phyloP scores from a whole-genome alignment of 2,888 invertebrate species.

The Lochmaea capreae region DNA sequence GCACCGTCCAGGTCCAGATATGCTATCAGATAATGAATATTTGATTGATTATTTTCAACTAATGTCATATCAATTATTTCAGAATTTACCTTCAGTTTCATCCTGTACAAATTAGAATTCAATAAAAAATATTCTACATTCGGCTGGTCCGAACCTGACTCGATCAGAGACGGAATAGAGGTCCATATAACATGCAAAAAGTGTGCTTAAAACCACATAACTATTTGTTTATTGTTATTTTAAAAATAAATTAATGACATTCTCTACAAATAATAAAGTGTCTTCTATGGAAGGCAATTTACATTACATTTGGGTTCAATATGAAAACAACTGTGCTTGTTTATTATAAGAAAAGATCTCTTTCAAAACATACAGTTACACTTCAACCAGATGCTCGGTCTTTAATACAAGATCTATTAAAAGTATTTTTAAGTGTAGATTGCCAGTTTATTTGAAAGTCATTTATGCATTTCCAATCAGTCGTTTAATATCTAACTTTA shows the following conservation, averaged over 20 bases:
- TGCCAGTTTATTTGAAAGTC: not conserved
- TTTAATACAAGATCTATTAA: not conserved
- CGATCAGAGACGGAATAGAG: not conserved
- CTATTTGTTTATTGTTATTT: slow-evolving; percentile 5
- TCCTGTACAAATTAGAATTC: too few species aligned
- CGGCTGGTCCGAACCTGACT: not conserved
- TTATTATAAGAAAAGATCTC: slow-evolving; percentile 11
- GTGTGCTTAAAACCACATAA: not conserved
- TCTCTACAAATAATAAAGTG: slow-evolving; percentile 10
- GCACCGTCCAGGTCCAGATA: too few species aligned
- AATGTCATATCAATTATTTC: too few species aligned
- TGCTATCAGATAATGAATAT: too few species aligned
- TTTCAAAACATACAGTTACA: slow-evolving; percentile 6
- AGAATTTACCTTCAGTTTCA: too few species aligned
- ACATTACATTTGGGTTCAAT: slow-evolving; percentile 15
- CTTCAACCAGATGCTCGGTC: not conserved
- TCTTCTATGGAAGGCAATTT: not conserved
- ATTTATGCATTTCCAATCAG: not conserved
- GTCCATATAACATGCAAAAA: not conserved
- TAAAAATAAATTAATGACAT: slow-evolving; percentile 4
- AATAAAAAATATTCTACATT: not conserved
- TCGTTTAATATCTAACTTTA: too few species aligned
- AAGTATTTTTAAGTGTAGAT: slow-evolving; percentile 1
- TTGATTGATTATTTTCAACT: too few species aligned
- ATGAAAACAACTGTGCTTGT: slow-evolving; percentile 13